Base-by-base conservation (phyloP, 2,113 vertebrate genomes). In the Gasterosteus aculeatus region DNA sequence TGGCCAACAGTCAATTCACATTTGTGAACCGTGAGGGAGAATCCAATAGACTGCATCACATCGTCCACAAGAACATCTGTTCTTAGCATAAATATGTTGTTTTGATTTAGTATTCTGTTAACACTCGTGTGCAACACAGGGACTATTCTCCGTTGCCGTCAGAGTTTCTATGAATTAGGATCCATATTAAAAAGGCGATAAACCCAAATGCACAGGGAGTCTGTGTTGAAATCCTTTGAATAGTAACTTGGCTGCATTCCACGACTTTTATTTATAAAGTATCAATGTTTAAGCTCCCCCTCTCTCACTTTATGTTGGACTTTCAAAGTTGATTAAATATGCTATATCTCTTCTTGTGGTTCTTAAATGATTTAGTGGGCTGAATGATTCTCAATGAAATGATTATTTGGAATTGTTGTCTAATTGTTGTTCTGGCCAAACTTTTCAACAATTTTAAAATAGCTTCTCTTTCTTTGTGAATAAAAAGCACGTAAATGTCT, bases 321-420 rank as follows among this genome's bases (percentile, higher is more conserved):
- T 19, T 64, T 70, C 7, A 58, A 53, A 69, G 66, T 80, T 75
- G 15, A 80, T 85, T 79, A 71, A 64, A 59, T 74, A 64, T 77
- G 44, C 49, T 66, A 16, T 42, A 63, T 71, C 42, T 68, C 39
- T 39, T 64, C 62, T 68, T 44, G 26, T 69, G 29, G 31, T 73
- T 60, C 58, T 73, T 49, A n/a, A n/a, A 63, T 14, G 42, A 57
- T 51, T 77, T 57, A 60, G 47, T 42, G 10, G 69, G 75, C 31
- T 75, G 15, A 56, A 85, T 61, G 39, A 66, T 72, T 70, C 59
- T 66, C 38, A 49, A 16, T 26, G 16, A 57, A 19, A 49, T 54
- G 4, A 67, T 44, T 56, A 72, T 59, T 60, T 57, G n/a, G 3
- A 44, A 67, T 26, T 31, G 31, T 10, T 41, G 11, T 59, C 31